phyloP scores from a whole-genome alignment of 23 tunicate genomes.

The Trididemnum miniatum region DNA sequence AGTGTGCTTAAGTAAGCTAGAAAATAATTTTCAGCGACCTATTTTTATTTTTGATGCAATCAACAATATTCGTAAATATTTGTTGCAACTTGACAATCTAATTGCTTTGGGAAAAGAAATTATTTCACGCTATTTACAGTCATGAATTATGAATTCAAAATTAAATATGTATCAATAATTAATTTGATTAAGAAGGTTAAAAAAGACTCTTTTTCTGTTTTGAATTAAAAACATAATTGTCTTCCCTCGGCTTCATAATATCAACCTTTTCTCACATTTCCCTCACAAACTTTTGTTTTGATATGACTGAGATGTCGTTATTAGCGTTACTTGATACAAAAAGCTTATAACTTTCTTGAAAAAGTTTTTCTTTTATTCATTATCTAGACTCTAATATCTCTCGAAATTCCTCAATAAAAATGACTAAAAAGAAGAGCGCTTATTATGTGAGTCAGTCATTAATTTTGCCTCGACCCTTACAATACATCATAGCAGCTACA shows the following conservation, averaged over 20 bases:
- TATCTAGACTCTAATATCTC: neutral
- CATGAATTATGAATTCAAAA: constrained; percentile 9
- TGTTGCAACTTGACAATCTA: constrained; percentile 4
- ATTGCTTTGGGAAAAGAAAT: neutral
- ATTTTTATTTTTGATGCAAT: neutral
- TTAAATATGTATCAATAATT: constrained; percentile 15
- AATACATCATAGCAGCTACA: constrained; percentile 12
- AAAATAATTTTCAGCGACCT: neutral
- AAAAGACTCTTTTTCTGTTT: neutral
- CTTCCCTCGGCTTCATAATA: too few species aligned
- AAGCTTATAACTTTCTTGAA: too few species aligned
- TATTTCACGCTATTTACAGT: too few species aligned
- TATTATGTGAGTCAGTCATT: constrained; percentile 36
- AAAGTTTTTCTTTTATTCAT: neutral
- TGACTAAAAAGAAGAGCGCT: constrained; percentile 2
- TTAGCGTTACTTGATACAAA: too few species aligned
- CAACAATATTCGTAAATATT: constrained; percentile 8
- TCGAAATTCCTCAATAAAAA: constrained; percentile 20
- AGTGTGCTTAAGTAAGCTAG: too few species aligned
- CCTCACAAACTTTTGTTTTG: too few species aligned
- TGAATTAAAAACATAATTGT: neutral
- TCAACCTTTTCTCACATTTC: too few species aligned
- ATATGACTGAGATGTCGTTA: too few species aligned
- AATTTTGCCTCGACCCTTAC: constrained; percentile 23
- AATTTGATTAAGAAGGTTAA: neutral